These are phyloP conservation scores for Prolemur simus DNA, from an alignment of 2,113 vertebrate genomes.

Conservation along the genomic window DNA sequence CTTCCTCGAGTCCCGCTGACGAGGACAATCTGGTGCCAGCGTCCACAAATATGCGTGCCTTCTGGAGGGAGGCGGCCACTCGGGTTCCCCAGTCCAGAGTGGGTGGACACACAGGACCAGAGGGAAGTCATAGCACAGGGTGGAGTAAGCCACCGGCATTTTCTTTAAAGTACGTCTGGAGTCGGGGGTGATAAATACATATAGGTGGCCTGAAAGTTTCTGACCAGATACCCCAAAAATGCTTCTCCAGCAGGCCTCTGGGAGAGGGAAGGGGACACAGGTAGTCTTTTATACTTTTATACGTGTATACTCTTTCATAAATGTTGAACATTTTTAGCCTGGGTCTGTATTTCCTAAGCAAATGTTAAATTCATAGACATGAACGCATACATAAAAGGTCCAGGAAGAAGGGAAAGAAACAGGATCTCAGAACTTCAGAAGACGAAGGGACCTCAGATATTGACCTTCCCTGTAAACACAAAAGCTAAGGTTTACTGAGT, in stretches of 20 bases:
- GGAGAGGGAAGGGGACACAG: rapidly evolving
- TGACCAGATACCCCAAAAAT: no score
- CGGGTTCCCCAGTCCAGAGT: background rate
- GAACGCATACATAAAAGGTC: background rate
- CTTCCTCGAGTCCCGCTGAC: constrained; percentile 54
- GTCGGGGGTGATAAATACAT: background rate
- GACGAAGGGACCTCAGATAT: background rate
- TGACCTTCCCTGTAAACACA: background rate
- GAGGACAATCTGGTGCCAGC: constrained; percentile 59
- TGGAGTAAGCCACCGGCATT: background rate
- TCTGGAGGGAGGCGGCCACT: background rate
- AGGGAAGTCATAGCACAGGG: background rate
- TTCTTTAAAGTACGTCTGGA: background rate
- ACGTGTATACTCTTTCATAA: background rate
- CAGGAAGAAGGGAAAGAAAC: background rate
- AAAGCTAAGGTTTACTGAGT: background rate
- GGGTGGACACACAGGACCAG: background rate
- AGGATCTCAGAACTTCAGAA: background rate
- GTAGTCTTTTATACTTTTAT: background rate
- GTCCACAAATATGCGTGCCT: constrained; percentile 23
- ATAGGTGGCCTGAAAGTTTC: background rate
- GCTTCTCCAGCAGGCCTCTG: background rate
- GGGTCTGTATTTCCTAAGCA: background rate
- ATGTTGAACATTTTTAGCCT: background rate
- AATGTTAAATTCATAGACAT: background rate